These are phyloP conservation scores for Camponotus floridanus DNA, from an alignment of 1,140 invertebrate genomes.

Conservation along the genomic window DNA sequence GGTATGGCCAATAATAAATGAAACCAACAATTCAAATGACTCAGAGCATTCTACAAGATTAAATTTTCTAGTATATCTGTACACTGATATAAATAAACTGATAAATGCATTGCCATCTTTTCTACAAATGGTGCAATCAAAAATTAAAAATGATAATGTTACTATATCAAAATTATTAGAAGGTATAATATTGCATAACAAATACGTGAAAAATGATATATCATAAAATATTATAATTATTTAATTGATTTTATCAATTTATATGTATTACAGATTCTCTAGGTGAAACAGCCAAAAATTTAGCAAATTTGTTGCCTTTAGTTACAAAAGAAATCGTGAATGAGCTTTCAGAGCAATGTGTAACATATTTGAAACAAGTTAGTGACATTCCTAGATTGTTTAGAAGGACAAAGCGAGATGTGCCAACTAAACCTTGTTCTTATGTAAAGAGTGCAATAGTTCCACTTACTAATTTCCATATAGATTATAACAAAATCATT, in stretches of 20 bases:
- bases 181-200: slow-evolving; percentile 67
- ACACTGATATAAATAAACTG: slow-evolving; percentile 85
- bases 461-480: slow-evolving; percentile 88
- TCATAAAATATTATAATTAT: slow-evolving; percentile 19
- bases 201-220: background rate
- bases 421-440: slow-evolving; percentile 91
- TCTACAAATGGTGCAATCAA: slow-evolving; percentile 83
- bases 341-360: slow-evolving; percentile 87
- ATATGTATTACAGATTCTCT: slow-evolving; percentile 83
- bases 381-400: slow-evolving; percentile 97
- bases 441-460: slow-evolving; percentile 92
- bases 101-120: slow-evolving; percentile 84
- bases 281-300: slow-evolving; percentile 84
- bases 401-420: slow-evolving; percentile 95
- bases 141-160: slow-evolving; percentile 78
- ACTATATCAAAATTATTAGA: slow-evolving; percentile 77
- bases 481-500: slow-evolving; percentile 86
- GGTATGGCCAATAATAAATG: slow-evolving; percentile 78
- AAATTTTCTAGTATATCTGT: slow-evolving; percentile 85
- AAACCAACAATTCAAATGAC: slow-evolving; percentile 72
- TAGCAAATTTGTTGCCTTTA: slow-evolving; percentile 85
- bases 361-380: slow-evolving; percentile 90
- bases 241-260: background rate
- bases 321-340: slow-evolving; percentile 88
- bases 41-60: slow-evolving; percentile 76